Evolutionary conservation across 2,797 vertebrate genomes (phyloP), one percentile per base, ranked within the genome.

Genomic region (Artibeus lituratus): DNA sequence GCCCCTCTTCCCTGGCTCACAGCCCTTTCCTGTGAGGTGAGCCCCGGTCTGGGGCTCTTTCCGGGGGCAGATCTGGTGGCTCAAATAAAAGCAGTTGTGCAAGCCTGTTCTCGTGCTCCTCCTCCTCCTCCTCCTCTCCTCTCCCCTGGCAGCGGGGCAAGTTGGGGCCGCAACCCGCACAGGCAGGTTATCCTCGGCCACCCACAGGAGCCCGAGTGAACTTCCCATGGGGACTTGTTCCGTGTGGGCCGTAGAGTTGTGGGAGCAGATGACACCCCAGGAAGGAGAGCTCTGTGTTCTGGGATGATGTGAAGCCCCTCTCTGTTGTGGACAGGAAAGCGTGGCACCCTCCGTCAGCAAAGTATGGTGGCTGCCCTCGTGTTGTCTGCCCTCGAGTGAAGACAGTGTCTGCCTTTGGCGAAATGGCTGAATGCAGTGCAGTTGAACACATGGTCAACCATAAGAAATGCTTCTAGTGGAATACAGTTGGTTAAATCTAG

Each of bases 31-130:
- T 21, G 1, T 10, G 7, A 42, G 73, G n/a, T 2, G 67, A 81
- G 81, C 53, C n/a, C 9, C n/a, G 22, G 35, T 39, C 53, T 15
- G 51, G 76, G 92, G 93, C 86, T 69, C 53, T 51, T 65, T 5
- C 1, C 10, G 10, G 12, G 93, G 85, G 35, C 37, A 12, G n/a
- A 47, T 44, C 18, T 81, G 72, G 85, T 88, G 69, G 49, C 81
- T 89, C 8, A 32, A 95, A 97, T 98, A 97, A 98, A 97, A 24
- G 4, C 5, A 32, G 35, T 88, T 12, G 1, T 1, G 0, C 72
- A 55, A 81, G n/a, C 39, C n/a, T 62, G 12, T 51, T 59, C 24
- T 26, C 1, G 2, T 5, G 1, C 3, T 44, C 19, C 5, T n/a
- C 37, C 59, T 76, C 19, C 5, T n/a, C 37, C 59, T 76, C 37